Conservation (phyloP, 53 echinoderm and acorn worm genomes). For the Crossaster papposus region DNA sequence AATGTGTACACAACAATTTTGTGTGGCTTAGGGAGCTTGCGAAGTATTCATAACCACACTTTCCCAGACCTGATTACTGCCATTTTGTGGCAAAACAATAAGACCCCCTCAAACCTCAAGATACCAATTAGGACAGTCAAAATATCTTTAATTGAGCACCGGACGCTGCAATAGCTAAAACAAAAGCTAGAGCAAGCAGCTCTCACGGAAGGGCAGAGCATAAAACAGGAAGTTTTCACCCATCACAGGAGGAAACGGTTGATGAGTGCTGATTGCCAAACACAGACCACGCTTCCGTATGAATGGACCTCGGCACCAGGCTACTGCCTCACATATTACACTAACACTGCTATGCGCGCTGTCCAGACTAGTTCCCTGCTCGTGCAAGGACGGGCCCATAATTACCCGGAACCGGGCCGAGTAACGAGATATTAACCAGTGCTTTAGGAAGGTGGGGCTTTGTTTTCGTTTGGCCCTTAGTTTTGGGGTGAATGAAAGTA, state of each 20-base stretch:
- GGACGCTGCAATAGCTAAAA: too few species aligned
- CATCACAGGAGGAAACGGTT: constrained; percentile 28
- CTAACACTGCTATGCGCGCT: background rate
- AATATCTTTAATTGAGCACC: too few species aligned
- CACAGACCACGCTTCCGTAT: constrained; percentile 25
- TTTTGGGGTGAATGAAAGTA: background rate
- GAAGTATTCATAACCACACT: background rate
- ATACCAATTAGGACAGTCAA: too few species aligned
- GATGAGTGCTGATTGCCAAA: constrained; percentile 15
- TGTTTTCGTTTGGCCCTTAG: background rate
- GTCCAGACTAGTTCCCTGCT: constrained; percentile 39
- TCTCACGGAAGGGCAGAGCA: background rate
- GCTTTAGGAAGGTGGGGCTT: background rate
- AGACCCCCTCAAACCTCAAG: background rate
- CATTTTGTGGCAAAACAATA: background rate
- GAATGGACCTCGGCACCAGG: constrained; percentile 10
- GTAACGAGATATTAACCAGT: background rate
- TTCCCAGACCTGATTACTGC: constrained; percentile 7
- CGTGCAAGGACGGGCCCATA: background rate
- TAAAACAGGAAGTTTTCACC: constrained; percentile 13
- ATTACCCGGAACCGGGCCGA: background rate
- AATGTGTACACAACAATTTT: constrained; percentile 1
- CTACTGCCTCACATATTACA: constrained; percentile 22
- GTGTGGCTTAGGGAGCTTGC: background rate
- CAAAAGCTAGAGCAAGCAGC: background rate